phyloP scores from a whole-genome alignment of 2,113 vertebrate species.

The Ammodytes marinus region DNA sequence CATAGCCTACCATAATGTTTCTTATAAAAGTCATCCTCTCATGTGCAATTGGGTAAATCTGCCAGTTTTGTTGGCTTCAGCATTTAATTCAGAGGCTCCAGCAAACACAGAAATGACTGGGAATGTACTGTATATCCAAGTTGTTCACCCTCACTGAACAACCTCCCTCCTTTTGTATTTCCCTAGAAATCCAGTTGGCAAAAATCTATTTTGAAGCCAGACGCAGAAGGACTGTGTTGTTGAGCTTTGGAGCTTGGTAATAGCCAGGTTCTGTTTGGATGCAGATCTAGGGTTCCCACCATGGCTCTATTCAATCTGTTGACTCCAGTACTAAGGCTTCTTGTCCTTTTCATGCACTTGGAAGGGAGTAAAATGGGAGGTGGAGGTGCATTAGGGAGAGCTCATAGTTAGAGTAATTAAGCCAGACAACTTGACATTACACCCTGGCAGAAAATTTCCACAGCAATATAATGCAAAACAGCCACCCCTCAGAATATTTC shows the following conservation, averaged over 20 bases:
- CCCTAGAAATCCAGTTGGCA: constrained; percentile 15
- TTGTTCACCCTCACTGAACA: constrained; percentile 12
- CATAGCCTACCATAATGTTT: neutral
- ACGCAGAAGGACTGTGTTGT: constrained; percentile 10
- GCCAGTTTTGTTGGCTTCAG: constrained; percentile 10
- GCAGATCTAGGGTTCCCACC: constrained; percentile 35
- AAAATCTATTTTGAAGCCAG: constrained; percentile 45
- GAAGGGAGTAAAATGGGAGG: constrained; percentile 10
- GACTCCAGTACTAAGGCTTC: constrained; percentile 21
- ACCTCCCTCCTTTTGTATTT: constrained; percentile 15
- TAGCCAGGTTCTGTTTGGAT: constrained; percentile 43
- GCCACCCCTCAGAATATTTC: neutral
- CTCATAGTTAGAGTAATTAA: neutral
- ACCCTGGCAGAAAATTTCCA: neutral
- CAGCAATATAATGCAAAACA: constrained; percentile 21
- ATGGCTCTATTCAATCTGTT: constrained; percentile 31
- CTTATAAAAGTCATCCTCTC: neutral
- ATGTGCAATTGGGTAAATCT: neutral
- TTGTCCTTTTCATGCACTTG: constrained; percentile 25
- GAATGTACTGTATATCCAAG: constrained; percentile 9
- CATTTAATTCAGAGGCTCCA: constrained; percentile 23
- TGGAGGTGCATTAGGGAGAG: neutral
- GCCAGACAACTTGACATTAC: neutral
- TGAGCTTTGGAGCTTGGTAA: constrained; percentile 38
- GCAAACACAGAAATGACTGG: neutral